Evolutionary conservation across 2,797 vertebrate genomes (phyloP).

Genomic region (Rhynchotus rufescens): DNA sequence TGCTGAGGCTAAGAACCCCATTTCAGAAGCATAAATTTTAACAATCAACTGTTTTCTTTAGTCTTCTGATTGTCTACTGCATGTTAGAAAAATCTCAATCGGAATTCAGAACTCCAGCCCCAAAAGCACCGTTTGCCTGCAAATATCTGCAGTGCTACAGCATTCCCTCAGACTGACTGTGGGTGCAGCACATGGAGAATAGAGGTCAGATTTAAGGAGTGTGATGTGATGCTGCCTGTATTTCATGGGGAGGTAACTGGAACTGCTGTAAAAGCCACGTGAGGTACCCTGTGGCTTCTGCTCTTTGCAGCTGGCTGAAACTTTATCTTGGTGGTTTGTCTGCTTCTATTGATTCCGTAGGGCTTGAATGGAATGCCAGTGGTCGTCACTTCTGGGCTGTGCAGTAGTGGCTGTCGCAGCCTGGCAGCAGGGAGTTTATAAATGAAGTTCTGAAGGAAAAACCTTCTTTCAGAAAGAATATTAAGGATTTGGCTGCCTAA

Average conservation of each 20-base stretch:
- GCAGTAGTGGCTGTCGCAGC: constrained; percentile 38
- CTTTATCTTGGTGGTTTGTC: constrained; percentile 49
- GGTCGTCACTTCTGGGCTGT: constrained; percentile 41
- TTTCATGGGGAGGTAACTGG: constrained; percentile 29
- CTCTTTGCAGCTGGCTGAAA: constrained; percentile 21
- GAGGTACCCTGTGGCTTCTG: background rate
- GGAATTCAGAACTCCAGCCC: background rate
- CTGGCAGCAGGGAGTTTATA: constrained; percentile 50
- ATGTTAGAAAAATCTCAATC: background rate
- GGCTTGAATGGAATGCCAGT: constrained; percentile 46
- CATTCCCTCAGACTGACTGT: background rate
- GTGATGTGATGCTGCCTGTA: background rate
- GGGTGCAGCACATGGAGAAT: background rate
- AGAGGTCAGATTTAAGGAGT: background rate
- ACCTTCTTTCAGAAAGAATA: background rate
- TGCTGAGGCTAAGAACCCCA: background rate
- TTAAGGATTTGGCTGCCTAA: constrained; percentile 24
- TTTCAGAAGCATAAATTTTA: background rate
- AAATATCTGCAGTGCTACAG: background rate
- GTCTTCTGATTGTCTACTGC: background rate
- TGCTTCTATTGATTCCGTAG: constrained; percentile 38
- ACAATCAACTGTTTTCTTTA: background rate
- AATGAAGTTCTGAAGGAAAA: constrained; percentile 61
- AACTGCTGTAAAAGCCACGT: constrained; percentile 3
- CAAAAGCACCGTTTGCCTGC: background rate